Percentiles rank a stretch among this genome's conserved stretches.
Evolutionary conservation across 2,888 invertebrate species (phyloP).

Genomic region (Nasonia oneida): DNA sequence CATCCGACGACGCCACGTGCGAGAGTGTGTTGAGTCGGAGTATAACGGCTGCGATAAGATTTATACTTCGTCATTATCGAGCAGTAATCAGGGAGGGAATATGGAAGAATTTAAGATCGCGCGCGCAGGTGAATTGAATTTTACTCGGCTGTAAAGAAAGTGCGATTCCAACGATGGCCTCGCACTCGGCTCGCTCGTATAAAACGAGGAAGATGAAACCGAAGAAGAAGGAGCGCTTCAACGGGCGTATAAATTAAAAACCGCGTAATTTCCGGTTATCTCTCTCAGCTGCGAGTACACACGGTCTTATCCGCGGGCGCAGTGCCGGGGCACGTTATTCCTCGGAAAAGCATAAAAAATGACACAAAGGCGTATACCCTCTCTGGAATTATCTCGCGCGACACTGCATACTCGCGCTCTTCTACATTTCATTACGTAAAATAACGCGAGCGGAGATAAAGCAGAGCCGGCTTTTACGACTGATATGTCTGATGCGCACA

Average conservation of each 20-base stretch:
- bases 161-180: not conserved
- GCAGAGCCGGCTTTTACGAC: not conserved
- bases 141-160: not conserved
- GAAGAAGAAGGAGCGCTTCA: no score
- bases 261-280: not conserved
- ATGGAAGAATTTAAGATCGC: not conserved
- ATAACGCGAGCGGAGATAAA: not conserved
- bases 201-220: not conserved
- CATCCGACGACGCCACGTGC: not conserved
- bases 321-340: not conserved
- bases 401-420: not conserved
- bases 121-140: not conserved
- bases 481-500: not conserved
- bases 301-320: not conserved
- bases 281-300: not conserved
- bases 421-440: constrained; percentile 10
- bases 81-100: not conserved
- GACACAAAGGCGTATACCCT: not conserved
- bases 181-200: not conserved
- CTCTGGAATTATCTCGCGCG: not conserved
- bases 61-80: not conserved
- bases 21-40: not conserved
- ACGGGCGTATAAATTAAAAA: not conserved
- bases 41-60: not conserved
- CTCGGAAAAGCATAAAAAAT: not conserved